Percentiles rank a stretch among this genome's conserved stretches.
phyloP scores from a whole-genome alignment of 1,140 invertebrate species.

The Zophobas morio region DNA sequence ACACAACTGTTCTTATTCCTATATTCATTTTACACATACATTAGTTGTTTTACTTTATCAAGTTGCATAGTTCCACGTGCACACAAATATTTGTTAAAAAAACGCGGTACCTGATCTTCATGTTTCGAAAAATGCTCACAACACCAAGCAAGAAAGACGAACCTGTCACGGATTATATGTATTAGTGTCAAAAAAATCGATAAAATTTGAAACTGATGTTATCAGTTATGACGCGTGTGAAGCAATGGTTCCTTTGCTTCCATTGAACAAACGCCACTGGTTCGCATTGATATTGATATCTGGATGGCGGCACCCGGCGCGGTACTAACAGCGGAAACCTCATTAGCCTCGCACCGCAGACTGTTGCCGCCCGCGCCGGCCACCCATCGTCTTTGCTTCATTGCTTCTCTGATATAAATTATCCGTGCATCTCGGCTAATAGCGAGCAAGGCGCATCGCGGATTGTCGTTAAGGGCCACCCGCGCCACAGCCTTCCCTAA shows the following conservation, averaged over 20 bases:
- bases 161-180: no score
- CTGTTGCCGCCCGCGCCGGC: conserved; percentile 53
- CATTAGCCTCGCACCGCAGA: conserved; percentile 57
- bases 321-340: conserved; percentile 55
- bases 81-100: no score
- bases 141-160: no score
- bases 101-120: no score
- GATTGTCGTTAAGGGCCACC: conserved; percentile 60
- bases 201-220: no score
- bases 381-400: conserved; percentile 59
- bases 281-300: conserved; percentile 41
- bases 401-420: conserved; percentile 61
- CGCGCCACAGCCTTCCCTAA: conserved; percentile 57
- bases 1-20: no score
- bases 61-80: no score
- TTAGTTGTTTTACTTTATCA: no score
- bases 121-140: no score
- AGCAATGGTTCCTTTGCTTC: not conserved
- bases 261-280: no score
- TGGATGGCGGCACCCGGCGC: conserved; percentile 50
- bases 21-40: no score
- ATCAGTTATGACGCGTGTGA: not conserved
- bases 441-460: conserved; percentile 57
- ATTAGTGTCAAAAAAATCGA: no score
- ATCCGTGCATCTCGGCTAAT: conserved; percentile 62